Evolutionary conservation across 1,140 invertebrate genomes (phyloP).

Genomic region (Aphaenogaster ashmeadi): DNA sequence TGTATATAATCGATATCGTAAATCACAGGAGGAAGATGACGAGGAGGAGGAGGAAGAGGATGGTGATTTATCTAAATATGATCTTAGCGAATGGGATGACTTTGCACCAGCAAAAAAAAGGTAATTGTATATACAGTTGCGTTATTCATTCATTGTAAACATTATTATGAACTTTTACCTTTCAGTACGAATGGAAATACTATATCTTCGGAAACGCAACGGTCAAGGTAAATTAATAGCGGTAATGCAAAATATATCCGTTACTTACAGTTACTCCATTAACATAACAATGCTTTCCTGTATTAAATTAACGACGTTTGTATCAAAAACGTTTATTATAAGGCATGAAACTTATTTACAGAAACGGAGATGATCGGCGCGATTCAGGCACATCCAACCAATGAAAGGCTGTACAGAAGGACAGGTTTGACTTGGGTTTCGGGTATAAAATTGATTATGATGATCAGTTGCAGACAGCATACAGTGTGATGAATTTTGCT

Average conservation of each 20-base stretch:
- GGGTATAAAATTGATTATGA: slow-evolving; percentile 78
- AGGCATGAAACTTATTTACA: slow-evolving; percentile 66
- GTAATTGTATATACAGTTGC: slow-evolving; percentile 69
- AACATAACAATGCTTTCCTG: slow-evolving; percentile 1
- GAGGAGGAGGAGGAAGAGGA: slow-evolving; percentile 88
- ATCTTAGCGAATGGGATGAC: slow-evolving; percentile 92
- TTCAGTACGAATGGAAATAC: slow-evolving; percentile 81
- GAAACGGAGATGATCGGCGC: slow-evolving; percentile 79
- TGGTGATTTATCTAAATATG: slow-evolving; percentile 94
- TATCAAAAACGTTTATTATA: slow-evolving; percentile 51
- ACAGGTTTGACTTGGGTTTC: slow-evolving; percentile 82
- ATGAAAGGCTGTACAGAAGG: slow-evolving; percentile 75
- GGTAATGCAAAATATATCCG: slow-evolving; percentile 33
- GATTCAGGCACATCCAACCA: slow-evolving; percentile 80
- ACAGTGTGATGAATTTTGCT: slow-evolving; percentile 58
- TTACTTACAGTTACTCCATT: slow-evolving; percentile 22
- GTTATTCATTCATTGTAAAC: slow-evolving; percentile 2
- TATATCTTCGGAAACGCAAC: slow-evolving; percentile 76
- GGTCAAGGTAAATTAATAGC: slow-evolving; percentile 81
- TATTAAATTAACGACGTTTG: slow-evolving; percentile 30
- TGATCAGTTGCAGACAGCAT: slow-evolving; percentile 60
- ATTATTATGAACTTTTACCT: slow-evolving; percentile 53
- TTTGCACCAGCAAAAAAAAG: slow-evolving; percentile 85
- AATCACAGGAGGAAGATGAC: slow-evolving; percentile 67
- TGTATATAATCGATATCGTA: not conserved